Conservation (phyloP, 2,888 invertebrate species). For the Hemicrepidius hirtus region DNA sequence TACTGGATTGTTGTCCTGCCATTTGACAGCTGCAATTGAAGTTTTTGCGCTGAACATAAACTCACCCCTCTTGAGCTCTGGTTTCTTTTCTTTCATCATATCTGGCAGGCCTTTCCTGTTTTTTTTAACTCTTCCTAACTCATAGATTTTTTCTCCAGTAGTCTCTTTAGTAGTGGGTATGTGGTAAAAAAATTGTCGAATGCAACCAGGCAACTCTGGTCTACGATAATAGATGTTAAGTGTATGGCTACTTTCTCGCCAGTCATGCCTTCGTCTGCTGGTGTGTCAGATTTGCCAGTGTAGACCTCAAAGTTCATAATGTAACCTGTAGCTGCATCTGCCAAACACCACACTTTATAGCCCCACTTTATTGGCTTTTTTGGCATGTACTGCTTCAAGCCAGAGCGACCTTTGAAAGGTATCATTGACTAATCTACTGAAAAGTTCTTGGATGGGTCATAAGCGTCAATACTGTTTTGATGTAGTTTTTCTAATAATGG, state of each 20-base stretch:
- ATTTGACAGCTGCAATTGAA: not conserved
- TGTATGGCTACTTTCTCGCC: not conserved
- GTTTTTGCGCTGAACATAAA: too few species aligned
- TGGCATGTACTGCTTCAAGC: not conserved
- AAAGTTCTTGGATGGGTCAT: not conserved
- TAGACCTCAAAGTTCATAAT: not conserved
- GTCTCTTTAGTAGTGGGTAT: not conserved
- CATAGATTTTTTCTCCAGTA: not conserved
- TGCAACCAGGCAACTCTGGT: not conserved
- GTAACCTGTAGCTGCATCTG: not conserved
- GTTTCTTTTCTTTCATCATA: too few species aligned
- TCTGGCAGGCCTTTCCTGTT: slow-evolving; percentile 17
- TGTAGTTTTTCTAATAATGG: too few species aligned
- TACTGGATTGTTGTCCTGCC: slow-evolving; percentile 3
- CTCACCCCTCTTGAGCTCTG: too few species aligned
- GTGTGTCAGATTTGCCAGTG: not conserved
- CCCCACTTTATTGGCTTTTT: not conserved
- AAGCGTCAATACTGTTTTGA: not conserved
- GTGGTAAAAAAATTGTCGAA: slow-evolving; percentile 5
- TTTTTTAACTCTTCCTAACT: not conserved
- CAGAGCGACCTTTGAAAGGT: not conserved
- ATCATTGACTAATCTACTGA: slow-evolving; percentile 7
- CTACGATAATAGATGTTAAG: not conserved
- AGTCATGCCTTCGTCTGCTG: too few species aligned
- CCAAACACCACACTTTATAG: slow-evolving; percentile 6